Evolutionary conservation across 2,797 vertebrate genomes (phyloP), one percentile per base, ranked within the genome.

Genomic region (Loris lydekkerianus): DNA sequence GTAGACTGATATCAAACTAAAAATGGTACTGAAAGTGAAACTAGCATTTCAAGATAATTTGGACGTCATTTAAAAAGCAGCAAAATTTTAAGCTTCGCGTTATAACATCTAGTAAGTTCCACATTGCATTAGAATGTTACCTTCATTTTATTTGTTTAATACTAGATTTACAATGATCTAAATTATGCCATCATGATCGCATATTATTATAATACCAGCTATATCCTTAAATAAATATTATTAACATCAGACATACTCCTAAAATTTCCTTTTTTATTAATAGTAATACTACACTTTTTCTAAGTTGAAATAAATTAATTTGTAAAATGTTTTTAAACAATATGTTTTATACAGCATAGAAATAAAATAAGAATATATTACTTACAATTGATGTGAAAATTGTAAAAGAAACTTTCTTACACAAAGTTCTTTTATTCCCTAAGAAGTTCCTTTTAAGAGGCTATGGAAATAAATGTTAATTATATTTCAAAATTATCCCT

Each of bases 11-110:
- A 25, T 77, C n/a, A 93, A 88, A 85, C 34, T 95, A 91, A 95
- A 96, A 97, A 92, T 72, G 84, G 80, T 56, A 91, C 76, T 86
- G 89, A 83, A 94, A 80, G 18, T 82, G 8, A 46, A 37, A 86
- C 21, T 83, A 83, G 29, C 73, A 93, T 82, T 96, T 88, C 63
- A 91, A 25, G 61, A 88, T 88, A 95, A 93, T 82, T 76, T 85
- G 49, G 56, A 78, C 27, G 89, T 40, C 34, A 40, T 95, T 89
- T 56, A 90, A 75, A 91, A 94, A 78, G n/a, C 49, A 7, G 63
- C 40, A 78, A 94, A 85, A 67, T n/a, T 67, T n/a, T 91, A 93
- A 82, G 29, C 23, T 10, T 76, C 25, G 63, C 1, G 82, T 73
- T 86, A 56, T 72, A 95, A 86, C 29, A 84, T 40, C 53, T 92